Evolutionary conservation across 2,113 vertebrate genomes (phyloP), one percentile per base, ranked within the genome.

Genomic region (Thoracochromis brauschi): DNA sequence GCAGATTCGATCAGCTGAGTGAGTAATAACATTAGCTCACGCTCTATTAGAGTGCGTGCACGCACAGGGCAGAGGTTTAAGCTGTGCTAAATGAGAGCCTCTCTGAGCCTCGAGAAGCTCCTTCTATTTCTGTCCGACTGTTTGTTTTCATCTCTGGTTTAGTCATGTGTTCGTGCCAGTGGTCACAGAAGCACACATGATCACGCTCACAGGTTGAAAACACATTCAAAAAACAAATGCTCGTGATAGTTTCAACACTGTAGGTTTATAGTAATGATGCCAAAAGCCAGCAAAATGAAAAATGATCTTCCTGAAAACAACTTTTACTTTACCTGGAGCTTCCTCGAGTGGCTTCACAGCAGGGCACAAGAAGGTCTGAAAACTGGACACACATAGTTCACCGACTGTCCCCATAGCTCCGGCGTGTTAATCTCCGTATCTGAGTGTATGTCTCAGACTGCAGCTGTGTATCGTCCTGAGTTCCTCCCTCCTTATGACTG

Each of bases 331-430:
- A 98, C 97, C 97, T 97, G 96, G 85, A 88, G 93, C 54, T 42
- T 84, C 57, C 40, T 92, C 92, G 33, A 58, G 16, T 21, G 89
- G 21, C 47, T 91, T 93, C 86, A 96, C 90, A 4, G 95, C 95
- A 14, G 97, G 97, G 92, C 95, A 97, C 87, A 98, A 93, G 91
- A 98, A 97, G 3, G 97, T 97, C 94, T 98, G 97, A 89, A 98
- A 96, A 87, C 97, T 98, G 92, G 97, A 97, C 84, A 97, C 95
- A n/a, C 97, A 98, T 16, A 98, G 97, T 92, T 98, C 96, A 45
- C 94, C 96, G 89, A 98, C 97, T 0, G 97, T 97, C 89, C 97
- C 97, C 97, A 98, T 98, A 21, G 80, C n/a, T 85, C 21, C 65
- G 49, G 16, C 7, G 83, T 68, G 81, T 2, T 24, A 11, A 82